A percentile compares a stretch with the other conserved stretches of the same genome.
These are phyloP conservation scores for Micropoecilia bifurca DNA, from an alignment of 2,797 vertebrate genomes.

Conservation along the genomic window DNA sequence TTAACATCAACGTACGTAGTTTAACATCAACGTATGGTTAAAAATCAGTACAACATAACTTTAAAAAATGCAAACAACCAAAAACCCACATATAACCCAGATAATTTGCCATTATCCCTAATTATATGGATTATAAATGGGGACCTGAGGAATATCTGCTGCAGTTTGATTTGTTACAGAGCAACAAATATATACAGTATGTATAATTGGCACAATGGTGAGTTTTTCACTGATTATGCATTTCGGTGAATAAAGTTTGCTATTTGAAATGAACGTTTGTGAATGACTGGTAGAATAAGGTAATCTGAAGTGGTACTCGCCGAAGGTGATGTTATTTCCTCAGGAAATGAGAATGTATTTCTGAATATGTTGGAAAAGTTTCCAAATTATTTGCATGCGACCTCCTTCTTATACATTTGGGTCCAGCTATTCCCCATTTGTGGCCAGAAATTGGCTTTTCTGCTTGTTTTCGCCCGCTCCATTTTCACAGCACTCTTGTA, in stretches of 20 bases:
- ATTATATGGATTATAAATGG: not conserved
- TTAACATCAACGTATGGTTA: not conserved
- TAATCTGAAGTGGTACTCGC: not conserved
- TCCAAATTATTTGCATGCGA: conserved; percentile 15
- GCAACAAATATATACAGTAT: not conserved
- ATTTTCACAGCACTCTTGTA: conserved; percentile 25
- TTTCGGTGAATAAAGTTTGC: not conserved
- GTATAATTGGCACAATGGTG: not conserved
- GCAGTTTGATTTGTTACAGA: not conserved
- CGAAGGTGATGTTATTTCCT: not conserved
- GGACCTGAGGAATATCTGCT: not conserved
- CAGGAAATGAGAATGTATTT: not conserved
- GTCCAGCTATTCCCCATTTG: not conserved
- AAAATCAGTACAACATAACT: not conserved
- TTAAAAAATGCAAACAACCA: not conserved
- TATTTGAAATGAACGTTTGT: not conserved
- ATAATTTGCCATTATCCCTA: not conserved
- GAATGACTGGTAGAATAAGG: not conserved
- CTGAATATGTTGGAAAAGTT: not conserved
- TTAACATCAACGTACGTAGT: not conserved
- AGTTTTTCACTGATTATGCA: not conserved
- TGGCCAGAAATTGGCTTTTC: not conserved
- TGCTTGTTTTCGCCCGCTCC: conserved; percentile 11
- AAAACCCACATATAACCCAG: not conserved
- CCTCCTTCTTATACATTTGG: not conserved